Evolutionary conservation across 2,888 invertebrate genomes (phyloP).

Genomic region (Acanthosepion esculentum): DNA sequence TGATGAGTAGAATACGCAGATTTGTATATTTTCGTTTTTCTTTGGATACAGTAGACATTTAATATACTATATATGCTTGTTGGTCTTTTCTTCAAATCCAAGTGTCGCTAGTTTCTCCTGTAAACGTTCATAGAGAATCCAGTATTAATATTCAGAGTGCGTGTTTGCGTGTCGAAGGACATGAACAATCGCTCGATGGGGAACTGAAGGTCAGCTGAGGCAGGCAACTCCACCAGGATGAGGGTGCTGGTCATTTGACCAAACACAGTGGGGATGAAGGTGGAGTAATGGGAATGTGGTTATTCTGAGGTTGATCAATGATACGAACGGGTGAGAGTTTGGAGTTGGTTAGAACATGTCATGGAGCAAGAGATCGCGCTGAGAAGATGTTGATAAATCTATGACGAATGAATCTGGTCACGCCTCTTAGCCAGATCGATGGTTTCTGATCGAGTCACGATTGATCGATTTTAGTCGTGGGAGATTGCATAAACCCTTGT

Average conservation of each 20-base stretch:
- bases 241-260: neutral
- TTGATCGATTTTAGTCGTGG: neutral
- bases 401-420: neutral
- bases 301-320: neutral
- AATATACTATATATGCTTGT: neutral
- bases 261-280: neutral
- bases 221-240: neutral
- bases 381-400: neutral
- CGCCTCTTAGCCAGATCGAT: conserved; percentile 33
- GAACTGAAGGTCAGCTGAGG: neutral
- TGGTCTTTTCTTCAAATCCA: neutral
- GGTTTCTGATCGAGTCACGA: neutral
- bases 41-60: neutral
- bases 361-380: neutral
- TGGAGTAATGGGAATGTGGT: neutral
- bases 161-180: neutral
- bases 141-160: neutral
- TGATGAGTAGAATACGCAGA: too few species aligned
- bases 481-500: neutral
- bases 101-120: neutral
- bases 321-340: neutral
- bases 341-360: neutral
- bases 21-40: too few species aligned
- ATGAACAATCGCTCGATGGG: neutral
- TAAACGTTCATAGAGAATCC: neutral